Percentiles rank a stretch among this genome's conserved stretches.
Evolutionary conservation across 2,113 vertebrate species (phyloP).

Genomic region (Hydrochoerus hydrochaeris): DNA sequence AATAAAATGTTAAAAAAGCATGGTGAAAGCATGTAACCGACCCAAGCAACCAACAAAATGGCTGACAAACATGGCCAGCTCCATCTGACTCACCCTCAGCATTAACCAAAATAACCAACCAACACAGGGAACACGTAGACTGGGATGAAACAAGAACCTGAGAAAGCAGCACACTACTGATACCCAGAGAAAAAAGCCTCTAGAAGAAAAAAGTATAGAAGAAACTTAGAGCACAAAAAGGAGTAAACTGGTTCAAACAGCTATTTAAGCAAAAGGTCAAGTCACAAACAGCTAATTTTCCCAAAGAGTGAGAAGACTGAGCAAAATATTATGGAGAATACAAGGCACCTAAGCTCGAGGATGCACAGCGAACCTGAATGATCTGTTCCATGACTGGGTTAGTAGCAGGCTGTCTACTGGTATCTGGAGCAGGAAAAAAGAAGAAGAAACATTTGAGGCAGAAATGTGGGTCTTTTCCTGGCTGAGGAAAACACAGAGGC

Average conservation of each 20-base stretch:
- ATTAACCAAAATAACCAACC: not conserved
- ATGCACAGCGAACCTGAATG: not conserved
- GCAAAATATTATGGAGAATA: not conserved
- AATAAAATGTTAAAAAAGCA: not conserved
- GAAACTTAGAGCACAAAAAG: not conserved
- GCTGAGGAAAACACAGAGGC: not conserved
- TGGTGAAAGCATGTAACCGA: not conserved
- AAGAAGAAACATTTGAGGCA: not conserved
- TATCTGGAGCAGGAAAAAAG: not conserved
- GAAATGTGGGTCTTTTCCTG: not conserved
- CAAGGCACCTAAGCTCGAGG: not conserved
- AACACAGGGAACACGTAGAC: not conserved
- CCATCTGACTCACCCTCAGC: not conserved
- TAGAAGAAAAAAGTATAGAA: not conserved
- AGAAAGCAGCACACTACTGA: not conserved
- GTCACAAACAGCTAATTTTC: not conserved
- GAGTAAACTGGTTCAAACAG: not conserved
- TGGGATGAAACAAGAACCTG: not conserved
- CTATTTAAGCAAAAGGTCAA: not conserved
- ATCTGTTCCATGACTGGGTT: not conserved
- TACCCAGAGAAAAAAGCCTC: not conserved
- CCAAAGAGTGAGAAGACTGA: not conserved
- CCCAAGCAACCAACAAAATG: not conserved
- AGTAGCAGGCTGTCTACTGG: not conserved
- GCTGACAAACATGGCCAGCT: not conserved